Evolutionary conservation across 2,888 invertebrate genomes (phyloP).

Genomic region (Coelogynopora nodosa): DNA sequence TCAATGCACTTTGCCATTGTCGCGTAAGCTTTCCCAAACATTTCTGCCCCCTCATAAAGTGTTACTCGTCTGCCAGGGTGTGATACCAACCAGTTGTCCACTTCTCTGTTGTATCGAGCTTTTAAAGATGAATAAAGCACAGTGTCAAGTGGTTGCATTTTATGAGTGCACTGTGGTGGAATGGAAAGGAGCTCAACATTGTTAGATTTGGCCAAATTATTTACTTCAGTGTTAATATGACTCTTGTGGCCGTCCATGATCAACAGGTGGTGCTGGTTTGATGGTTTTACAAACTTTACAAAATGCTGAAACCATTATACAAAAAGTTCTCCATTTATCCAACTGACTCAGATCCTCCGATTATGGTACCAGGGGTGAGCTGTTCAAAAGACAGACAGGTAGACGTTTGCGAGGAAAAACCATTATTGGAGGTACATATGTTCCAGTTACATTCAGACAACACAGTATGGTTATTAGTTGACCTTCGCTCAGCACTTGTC

Average conservation of each 20-base stretch:
- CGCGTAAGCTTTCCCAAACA: neutral
- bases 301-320: slow-evolving; percentile 41
- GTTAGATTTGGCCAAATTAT: slow-evolving; percentile 35
- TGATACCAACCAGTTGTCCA: neutral
- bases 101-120: neutral
- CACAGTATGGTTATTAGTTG: slow-evolving; percentile 60
- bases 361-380: slow-evolving; percentile 59
- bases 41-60: neutral
- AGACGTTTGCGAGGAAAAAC: slow-evolving; percentile 62
- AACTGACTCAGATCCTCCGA: slow-evolving; percentile 38
- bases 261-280: neutral
- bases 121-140: neutral
- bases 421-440: slow-evolving; percentile 63
- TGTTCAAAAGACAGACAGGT: slow-evolving; percentile 58
- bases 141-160: neutral
- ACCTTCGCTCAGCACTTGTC: slow-evolving; percentile 60
- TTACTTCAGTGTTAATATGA: neutral
- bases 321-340: slow-evolving; percentile 45
- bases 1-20: neutral
- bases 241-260: slow-evolving; percentile 36
- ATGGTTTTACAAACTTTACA: neutral
- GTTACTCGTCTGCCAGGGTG: neutral
- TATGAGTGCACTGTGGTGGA: neutral
- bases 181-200: neutral
- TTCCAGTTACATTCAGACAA: slow-evolving; percentile 60